Evolutionary conservation across 1,140 invertebrate genomes (phyloP), one percentile per base, ranked within the genome.

Genomic region (Drosophila varians): DNA sequence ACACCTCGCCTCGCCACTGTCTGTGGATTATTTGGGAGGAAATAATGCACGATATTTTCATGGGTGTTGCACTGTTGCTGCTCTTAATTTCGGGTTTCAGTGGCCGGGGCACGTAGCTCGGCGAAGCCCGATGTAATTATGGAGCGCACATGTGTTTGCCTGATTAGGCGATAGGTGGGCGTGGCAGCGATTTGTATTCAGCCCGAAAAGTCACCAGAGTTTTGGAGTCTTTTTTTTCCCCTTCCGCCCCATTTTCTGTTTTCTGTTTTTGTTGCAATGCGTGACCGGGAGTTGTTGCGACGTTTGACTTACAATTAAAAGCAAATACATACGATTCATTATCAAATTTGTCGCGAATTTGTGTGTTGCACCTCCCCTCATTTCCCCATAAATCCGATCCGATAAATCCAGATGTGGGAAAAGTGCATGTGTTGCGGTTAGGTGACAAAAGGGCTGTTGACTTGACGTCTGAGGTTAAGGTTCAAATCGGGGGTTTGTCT

Each of bases 231-330:
- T 34, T 66, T 55, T n/a, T n/a, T n/a, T n/a, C n/a, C n/a, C n/a
- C n/a, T n/a, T n/a, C n/a, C n/a, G n/a, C n/a, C n/a, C n/a, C n/a
- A n/a, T n/a, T n/a, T 48, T 48, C 18, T 58, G 12, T 19, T 25
- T 58, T 23, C 48, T 21, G 28, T 26, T 16, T n/a, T 12, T n/a
- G 8, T 14, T 8, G 51, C 36, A 18, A 43, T 72, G 83, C 82
- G 83, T 87, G 83, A 87, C 82, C 82, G 77, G 74, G 56, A 74
- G 65, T 87, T 72, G 82, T 68, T 62, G 74, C 77, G 74, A 68
- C 77, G 83, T 87, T 87, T 87, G 82, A 87, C 82, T 87, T 77
- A 80, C 83, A 87, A 87, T 87, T 87, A 77, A 87, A 74, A 69
- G 34, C 80, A 65, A 61, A 74, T 61, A 53, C 52, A 56, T 51